Evolutionary conservation across 2,888 invertebrate species (phyloP), one percentile per base, ranked within the genome.

Genomic region (Rotaria sp.): DNA sequence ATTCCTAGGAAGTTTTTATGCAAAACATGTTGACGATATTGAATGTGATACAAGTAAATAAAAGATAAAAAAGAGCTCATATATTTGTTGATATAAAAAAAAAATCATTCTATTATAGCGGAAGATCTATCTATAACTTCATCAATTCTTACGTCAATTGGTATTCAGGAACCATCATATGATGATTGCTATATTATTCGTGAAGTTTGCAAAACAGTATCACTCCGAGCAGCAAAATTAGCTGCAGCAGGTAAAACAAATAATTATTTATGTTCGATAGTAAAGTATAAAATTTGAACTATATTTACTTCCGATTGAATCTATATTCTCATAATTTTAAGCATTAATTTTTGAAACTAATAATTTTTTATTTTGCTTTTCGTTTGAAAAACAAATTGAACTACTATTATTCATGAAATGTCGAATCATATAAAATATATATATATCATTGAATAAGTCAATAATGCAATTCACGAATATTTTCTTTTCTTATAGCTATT

Each of bases 11-110:
- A 94, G 94, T 89, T 98, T 99, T 92, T 95, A 96, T 91, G 97
- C 97, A 26, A 97, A 97, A 93, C 97, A 95, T 91, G 95, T 99
- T 24, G 97, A 97, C 4, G 97, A 98, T 93, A 97, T 99, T 88
- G 98, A 99, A 92, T 94, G 67, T n/a, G 87, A 87, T 85, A 75
- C 30, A 18, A 84, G 87, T 52, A 55, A 50, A 21, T 21, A 7
- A 2, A 5, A 30, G 13, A 67, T 7, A 67, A 8, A 18, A 2
- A 10, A 35, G 21, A 52, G 4, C 13, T 50, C 13, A 15, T 50
- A 13, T 2, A 15, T 3, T 13, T 1, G 3, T 13, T 15, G 2
- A 50, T 15, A 3, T 50, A 50, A 50, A 15, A 13, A 13, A 45
- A 45, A 45, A 45, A 13, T 4, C 45, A 50, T 59, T n/a, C 30